Base-by-base conservation (phyloP, 2,113 vertebrate genomes). In the Microcebus ravelobensis region DNA sequence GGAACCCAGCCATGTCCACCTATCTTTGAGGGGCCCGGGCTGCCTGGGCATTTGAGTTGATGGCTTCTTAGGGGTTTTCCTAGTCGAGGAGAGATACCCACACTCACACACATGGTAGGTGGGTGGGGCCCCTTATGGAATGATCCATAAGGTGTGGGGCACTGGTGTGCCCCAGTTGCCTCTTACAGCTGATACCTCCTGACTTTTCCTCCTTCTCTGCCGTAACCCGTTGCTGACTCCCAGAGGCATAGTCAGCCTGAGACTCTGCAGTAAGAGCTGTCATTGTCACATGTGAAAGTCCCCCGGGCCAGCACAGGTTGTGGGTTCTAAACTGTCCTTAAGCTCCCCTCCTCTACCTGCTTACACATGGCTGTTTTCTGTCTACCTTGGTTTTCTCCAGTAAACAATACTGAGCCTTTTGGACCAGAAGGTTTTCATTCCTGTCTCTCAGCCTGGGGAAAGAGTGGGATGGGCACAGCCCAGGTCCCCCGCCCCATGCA, bases 1-100 rank as follows among this genome's bases (percentile, higher is more conserved):
- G 80, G 59, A 61, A 17, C 18, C 57, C 0, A 0, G 2, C 76
- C 10, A 0, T 4, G 31, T 14, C 57, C 42, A 8, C 2, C 2
- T 80, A 42, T 31, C 11, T 45, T 5, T 3, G 48, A 88, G 14
- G 50, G 48, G 29, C 52, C 52, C 61, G 36, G 45, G 18, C 59
- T 25, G 20, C 80, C 74, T 3, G 3, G 25, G 42, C 42, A 8
- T 18, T 17, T 39, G 34, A 8, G 27, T 14, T 50, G 9, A 0
- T 18, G 39, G 59, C 71, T 52, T 48, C 39, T 6, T 15, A n/a
- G 55, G 42, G 65, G 21, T 29, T 73, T 73, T 61, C 48, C 29
- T 10, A 4, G 45, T 45, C 45, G 1, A 6, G 21, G 17, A 36
- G 48, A 67, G 17, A 87, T 23, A 79, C 6, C 14, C 27, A 63